Evolutionary conservation across 2,797 vertebrate species (phyloP).

Genomic region (Manis pentadactyla): DNA sequence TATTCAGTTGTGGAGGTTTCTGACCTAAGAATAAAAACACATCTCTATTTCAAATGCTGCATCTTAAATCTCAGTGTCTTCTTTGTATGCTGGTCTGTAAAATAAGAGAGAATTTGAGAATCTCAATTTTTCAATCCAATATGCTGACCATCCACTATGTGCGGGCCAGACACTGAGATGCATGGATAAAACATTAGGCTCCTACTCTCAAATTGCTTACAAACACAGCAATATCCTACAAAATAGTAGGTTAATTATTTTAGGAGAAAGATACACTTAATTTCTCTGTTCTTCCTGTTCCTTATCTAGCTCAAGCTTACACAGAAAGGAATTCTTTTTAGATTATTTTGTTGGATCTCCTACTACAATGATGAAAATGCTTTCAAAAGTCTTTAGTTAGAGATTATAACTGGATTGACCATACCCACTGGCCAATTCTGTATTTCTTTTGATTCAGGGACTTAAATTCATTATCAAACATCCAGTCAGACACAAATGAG

Average conservation of each 20-base stretch:
- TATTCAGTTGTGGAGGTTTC: conserved; percentile 57
- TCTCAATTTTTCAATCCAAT: not conserved
- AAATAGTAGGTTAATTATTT: not conserved
- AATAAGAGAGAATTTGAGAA: not conserved
- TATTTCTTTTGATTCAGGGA: not conserved
- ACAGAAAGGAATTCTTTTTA: not conserved
- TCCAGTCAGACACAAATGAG: not conserved
- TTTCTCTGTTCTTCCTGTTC: not conserved
- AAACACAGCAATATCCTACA: not conserved
- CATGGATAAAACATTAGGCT: not conserved
- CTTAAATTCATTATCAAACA: not conserved
- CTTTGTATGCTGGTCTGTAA: not conserved
- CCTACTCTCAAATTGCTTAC: not conserved
- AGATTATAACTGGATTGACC: not conserved
- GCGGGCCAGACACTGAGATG: not conserved
- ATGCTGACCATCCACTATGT: not conserved
- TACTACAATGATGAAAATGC: not conserved
- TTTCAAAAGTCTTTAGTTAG: not conserved
- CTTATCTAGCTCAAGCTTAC: not conserved
- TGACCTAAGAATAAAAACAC: conserved; percentile 65
- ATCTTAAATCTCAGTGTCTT: not conserved
- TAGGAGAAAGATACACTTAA: not conserved
- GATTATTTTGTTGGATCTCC: not conserved
- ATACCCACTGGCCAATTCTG: not conserved
- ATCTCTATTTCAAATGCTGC: conserved; percentile 14